Evolutionary conservation across 2,113 vertebrate species (phyloP), one percentile per base, ranked within the genome.

Genomic region (Mobula birostris): DNA sequence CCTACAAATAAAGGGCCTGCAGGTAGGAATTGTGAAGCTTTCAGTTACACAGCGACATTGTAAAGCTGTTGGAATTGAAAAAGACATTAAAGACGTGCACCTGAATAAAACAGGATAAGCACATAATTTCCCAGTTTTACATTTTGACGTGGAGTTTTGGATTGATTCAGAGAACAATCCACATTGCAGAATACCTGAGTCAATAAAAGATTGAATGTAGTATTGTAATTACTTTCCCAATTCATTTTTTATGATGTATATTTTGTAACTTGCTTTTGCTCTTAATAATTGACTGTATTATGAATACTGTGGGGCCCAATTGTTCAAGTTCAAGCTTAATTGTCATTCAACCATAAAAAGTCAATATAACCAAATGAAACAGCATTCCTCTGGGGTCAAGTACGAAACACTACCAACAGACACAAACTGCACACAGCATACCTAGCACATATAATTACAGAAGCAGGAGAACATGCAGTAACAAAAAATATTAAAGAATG

Each of bases 11-110:
- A 94, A 79, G 19, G 72, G 77, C 68, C 27, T 94, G 48, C 21
- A 61, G 94, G 76, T 94, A 79, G 56, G 94, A 94, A 58, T 19
- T 94, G 76, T 94, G 29, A 94, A 94, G 17, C 40, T 63, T 88
- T 58, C 58, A 88, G 61, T 88, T 63, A 63, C 83, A 63, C 12
- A 15, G 58, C 29, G 48, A 56, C 56, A 63, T 87, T 87, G 24
- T 63, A 9, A 87, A 29, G 15, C 24, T 87, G 58, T 87, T 87
- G 9, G 27, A 24, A 8, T 87, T 61, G 11, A 63, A 61, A 63
- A 29, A 29, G n/a, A 87, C 27, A 12, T 61, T 87, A 27, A 87
- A 61, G 83, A n/a, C 61, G 27, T 87, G 83, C 56, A 87, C 21
- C 58, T 87, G 83, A 87, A 87, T 87, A 87, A 61, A 87, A 87